Percentiles rank a stretch among this genome's conserved stretches.
Evolutionary conservation across 2,888 invertebrate genomes (phyloP).

Genomic region (Gisinianus flammeolus): DNA sequence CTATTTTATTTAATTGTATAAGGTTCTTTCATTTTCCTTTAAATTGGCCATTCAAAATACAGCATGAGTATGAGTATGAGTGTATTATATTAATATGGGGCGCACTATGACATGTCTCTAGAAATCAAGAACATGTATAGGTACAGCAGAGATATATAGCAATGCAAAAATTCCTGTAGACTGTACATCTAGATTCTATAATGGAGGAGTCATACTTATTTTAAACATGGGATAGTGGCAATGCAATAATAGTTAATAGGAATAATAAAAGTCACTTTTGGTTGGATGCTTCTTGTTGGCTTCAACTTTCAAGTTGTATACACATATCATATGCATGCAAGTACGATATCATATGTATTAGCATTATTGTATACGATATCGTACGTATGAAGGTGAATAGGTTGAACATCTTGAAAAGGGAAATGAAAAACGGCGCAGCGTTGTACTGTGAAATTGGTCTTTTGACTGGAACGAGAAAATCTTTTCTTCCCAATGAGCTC

Average conservation of each 20-base stretch:
- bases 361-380: too few species aligned
- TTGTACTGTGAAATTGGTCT: slow-evolving; percentile 57
- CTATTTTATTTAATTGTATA: background rate
- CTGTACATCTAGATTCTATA: too few species aligned
- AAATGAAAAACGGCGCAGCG: slow-evolving; percentile 31
- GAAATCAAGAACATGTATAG: too few species aligned
- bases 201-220: background rate
- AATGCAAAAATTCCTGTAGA: background rate
- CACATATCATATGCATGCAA: too few species aligned
- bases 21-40: too few species aligned
- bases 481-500: slow-evolving; percentile 43
- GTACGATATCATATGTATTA: too few species aligned
- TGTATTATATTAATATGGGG: too few species aligned
- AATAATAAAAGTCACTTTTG: too few species aligned
- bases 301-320: background rate
- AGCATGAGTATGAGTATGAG: too few species aligned
- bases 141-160: background rate
- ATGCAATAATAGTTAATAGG: background rate
- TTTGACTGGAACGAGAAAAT: slow-evolving; percentile 49
- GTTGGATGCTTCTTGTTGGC: slow-evolving; percentile 7
- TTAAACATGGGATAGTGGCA: background rate
- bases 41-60: too few species aligned
- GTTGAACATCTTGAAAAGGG: slow-evolving; percentile 11
- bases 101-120: too few species aligned
- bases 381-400: too few species aligned